A percentile compares a stretch with the other conserved stretches of the same genome.
Conservation (phyloP, 2,113 vertebrate genomes). For the Anguilla rostrata region DNA sequence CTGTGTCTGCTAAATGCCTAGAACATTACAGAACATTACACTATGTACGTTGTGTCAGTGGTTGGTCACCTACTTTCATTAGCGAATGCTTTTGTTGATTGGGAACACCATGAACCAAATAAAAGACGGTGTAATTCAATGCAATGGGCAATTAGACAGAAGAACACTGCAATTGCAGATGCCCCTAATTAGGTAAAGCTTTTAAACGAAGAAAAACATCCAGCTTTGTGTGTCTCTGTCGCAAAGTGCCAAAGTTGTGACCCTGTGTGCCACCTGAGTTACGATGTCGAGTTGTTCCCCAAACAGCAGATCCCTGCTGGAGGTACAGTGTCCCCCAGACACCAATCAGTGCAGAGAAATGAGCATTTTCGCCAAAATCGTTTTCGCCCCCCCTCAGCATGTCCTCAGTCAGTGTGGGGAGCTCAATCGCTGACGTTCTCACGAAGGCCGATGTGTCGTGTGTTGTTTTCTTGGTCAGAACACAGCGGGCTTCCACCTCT, state of each 20-base stretch:
- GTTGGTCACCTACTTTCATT: no score
- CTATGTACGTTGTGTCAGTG: not conserved
- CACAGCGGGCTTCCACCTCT: no score
- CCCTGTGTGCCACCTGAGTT: not conserved
- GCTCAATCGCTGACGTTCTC: not conserved
- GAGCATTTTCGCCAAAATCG: not conserved
- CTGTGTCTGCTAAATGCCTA: no score
- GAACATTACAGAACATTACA: no score
- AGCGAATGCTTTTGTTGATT: not conserved
- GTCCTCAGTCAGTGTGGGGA: not conserved
- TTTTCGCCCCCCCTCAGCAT: not conserved
- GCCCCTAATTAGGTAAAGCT: not conserved
- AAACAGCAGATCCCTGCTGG: not conserved
- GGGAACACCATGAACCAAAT: conserved; percentile 10
- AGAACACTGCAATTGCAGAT: not conserved
- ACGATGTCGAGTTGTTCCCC: not conserved
- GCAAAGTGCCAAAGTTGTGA: not conserved
- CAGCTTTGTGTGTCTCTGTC: not conserved
- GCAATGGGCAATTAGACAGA: not conserved
- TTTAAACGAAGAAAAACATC: not conserved
- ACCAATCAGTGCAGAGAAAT: not conserved
- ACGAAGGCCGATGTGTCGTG: not conserved
- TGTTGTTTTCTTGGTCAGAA: not conserved
- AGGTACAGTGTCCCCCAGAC: not conserved
- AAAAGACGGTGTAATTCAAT: not conserved